phyloP scores from a whole-genome alignment of 1,140 invertebrate species.

The Zaprionus ornatus region DNA sequence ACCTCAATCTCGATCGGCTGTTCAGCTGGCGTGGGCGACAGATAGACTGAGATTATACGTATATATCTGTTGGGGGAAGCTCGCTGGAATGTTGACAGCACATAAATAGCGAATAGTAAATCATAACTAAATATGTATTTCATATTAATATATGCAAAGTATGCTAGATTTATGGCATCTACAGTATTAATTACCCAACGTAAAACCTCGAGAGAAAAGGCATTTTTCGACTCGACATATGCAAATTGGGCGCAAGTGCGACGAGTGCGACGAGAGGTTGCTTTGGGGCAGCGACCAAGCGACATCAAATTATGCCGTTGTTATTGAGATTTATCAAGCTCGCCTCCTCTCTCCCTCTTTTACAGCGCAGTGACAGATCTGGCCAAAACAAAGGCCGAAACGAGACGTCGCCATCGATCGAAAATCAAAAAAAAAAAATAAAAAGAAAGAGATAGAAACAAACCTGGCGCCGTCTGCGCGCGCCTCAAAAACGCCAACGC shows the following conservation, averaged over 20 bases:
- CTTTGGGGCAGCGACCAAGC: conserved; percentile 1
- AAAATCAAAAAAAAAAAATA: conserved; percentile 30
- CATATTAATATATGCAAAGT: conserved; percentile 79
- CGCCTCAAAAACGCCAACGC: conserved; percentile 55
- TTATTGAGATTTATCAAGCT: conserved; percentile 48
- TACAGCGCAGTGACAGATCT: conserved; percentile 39
- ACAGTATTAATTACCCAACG: conserved; percentile 68
- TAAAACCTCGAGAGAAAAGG: conserved; percentile 37
- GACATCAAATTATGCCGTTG: conserved; percentile 32
- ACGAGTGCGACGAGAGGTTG: conserved; percentile 22
- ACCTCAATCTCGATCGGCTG: conserved; percentile 74
- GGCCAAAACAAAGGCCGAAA: conserved; percentile 62
- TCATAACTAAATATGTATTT: conserved; percentile 71
- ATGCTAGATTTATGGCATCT: conserved; percentile 70
- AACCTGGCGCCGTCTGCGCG: conserved; percentile 54
- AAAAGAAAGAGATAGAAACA: neutral
- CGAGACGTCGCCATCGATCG: conserved; percentile 55
- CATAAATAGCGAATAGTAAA: conserved; percentile 60
- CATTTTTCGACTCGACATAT: conserved; percentile 47
- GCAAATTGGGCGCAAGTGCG: conserved; percentile 61
- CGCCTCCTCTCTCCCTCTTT: neutral
- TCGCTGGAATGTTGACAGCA: conserved; percentile 59
- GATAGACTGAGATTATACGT: neutral
- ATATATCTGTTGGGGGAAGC: neutral
- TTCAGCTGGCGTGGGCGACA: conserved; percentile 30